Percentiles rank a stretch among this genome's conserved stretches.
These are phyloP conservation scores for Melopsittacus undulatus DNA, from an alignment of 2,797 vertebrate genomes.

Conservation along the genomic window DNA sequence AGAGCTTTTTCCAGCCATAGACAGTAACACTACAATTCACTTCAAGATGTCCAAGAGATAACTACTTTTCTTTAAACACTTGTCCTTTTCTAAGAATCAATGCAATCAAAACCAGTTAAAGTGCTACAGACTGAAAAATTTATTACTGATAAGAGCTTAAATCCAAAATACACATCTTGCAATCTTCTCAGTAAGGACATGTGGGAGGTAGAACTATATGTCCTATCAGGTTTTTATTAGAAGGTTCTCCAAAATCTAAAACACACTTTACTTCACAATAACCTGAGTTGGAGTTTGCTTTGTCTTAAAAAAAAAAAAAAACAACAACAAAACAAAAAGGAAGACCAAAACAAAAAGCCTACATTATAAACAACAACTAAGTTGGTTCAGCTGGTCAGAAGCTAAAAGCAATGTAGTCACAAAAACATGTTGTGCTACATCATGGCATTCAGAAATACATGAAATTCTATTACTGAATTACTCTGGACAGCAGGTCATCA, in stretches of 20 bases:
- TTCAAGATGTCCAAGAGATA: background rate
- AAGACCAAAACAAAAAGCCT: background rate
- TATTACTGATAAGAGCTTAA: background rate
- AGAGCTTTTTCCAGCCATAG: background rate
- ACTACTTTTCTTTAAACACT: background rate
- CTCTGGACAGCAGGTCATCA: background rate
- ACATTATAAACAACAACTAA: background rate
- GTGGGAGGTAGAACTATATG: background rate
- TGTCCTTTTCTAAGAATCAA: background rate
- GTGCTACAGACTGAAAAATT: background rate
- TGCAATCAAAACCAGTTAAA: background rate
- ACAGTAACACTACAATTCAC: background rate
- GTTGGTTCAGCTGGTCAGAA: background rate
- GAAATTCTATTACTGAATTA: background rate
- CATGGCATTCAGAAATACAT: background rate
- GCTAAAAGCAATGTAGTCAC: background rate
- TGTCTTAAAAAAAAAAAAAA: background rate
- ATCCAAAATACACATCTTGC: background rate
- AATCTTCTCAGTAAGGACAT: background rate
- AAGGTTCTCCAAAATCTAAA: background rate
- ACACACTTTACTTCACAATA: background rate
- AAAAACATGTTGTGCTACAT: background rate
- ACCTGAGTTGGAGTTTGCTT: background rate
- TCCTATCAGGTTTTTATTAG: fast-evolving
- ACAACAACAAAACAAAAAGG: background rate